A percentile compares a stretch with the other conserved stretches of the same genome.
Conservation (phyloP, 2,888 invertebrate species). For the Pseudoips prasinana region DNA sequence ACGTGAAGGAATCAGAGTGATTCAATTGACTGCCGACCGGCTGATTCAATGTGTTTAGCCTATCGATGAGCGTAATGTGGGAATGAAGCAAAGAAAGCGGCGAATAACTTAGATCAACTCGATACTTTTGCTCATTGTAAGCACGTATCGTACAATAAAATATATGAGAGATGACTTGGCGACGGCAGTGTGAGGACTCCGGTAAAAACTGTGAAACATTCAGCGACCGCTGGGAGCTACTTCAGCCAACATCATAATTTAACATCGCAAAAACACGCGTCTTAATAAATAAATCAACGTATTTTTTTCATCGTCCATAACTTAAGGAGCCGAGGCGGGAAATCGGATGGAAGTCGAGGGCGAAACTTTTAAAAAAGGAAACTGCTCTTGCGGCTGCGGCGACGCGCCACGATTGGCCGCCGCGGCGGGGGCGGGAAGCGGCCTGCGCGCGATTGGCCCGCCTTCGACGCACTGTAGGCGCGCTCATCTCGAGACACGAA, state of each 20-base stretch:
- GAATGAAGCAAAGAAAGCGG: constrained; percentile 14
- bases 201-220: constrained; percentile 57
- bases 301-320: constrained; percentile 75
- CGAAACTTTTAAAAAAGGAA: constrained; percentile 81
- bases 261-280: constrained; percentile 65
- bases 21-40: constrained; percentile 4
- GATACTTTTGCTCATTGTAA: constrained; percentile 32
- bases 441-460: constrained; percentile 65
- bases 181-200: constrained; percentile 6
- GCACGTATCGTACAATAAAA: constrained; percentile 45
- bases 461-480: constrained; percentile 65
- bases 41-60: constrained; percentile 14
- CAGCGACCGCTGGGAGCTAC: constrained; percentile 41
- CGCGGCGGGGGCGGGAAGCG: constrained; percentile 65
- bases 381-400: constrained; percentile 69
- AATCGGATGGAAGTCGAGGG: constrained; percentile 79
- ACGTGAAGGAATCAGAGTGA: neutral
- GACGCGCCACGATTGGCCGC: constrained; percentile 60
- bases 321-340: constrained; percentile 75
- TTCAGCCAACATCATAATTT: constrained; percentile 73
- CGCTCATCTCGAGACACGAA: constrained; percentile 75
- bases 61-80: constrained; percentile 18
- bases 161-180: constrained; percentile 29
- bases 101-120: constrained; percentile 28
- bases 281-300: constrained; percentile 73